A percentile compares a stretch with the other conserved stretches of the same genome.
phyloP scores from a whole-genome alignment of 2,797 vertebrate species.

The Pogoniulus pusillus region DNA sequence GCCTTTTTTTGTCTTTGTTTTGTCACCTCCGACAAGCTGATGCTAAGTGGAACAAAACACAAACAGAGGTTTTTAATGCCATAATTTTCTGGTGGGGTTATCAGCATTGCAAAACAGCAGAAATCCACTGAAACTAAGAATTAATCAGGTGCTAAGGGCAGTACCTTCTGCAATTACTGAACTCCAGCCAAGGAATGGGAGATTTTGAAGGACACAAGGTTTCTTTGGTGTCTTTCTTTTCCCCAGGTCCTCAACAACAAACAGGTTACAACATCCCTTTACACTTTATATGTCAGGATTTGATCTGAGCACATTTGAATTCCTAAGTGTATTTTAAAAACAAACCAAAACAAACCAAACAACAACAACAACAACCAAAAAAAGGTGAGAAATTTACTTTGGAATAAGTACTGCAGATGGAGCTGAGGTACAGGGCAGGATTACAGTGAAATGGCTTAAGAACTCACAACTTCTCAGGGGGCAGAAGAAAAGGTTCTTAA shows the following conservation, averaged over 20 bases:
- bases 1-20: constrained; percentile 27
- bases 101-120: constrained; percentile 72
- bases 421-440: background rate
- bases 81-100: constrained; percentile 72
- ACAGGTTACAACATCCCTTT: background rate
- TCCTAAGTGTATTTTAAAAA: background rate
- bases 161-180: constrained; percentile 34
- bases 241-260: background rate
- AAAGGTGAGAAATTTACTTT: background rate
- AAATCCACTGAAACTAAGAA: constrained; percentile 65
- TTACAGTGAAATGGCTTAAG: background rate
- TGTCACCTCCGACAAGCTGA: constrained; percentile 17
- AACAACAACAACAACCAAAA: background rate
- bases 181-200: constrained; percentile 49
- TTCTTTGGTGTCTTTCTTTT: constrained; percentile 1
- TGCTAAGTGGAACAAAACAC: constrained; percentile 67
- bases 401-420: background rate
- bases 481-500: background rate
- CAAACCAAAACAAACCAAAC: no score
- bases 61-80: constrained; percentile 70
- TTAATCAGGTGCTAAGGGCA: constrained; percentile 67
- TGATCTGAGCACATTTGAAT: background rate
- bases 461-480: background rate
- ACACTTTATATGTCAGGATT: background rate
- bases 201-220: constrained; percentile 52